Evolutionary conservation across 2,888 invertebrate genomes (phyloP), one percentile per base, ranked within the genome.

Genomic region (Oligia strigilis): DNA sequence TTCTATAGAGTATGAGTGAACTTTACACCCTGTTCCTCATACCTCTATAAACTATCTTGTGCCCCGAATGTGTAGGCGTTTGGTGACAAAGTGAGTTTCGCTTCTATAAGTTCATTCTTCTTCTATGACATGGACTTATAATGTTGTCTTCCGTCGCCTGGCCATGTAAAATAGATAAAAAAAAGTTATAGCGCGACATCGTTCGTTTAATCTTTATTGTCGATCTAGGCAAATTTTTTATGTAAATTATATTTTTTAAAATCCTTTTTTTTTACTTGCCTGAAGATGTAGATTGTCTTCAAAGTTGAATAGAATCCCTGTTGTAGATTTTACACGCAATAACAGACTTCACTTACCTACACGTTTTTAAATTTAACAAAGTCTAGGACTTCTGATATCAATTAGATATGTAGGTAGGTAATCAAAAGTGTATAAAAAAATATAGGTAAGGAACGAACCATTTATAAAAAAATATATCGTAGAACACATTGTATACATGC

Each of bases 141-240:
- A 40, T 40, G 1, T 46, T 36, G 14, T 52, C 4, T 36, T 66
- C 23, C 9, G 11, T 43, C 66, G 23, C 43, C 19, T 60, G 23
- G 8, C 46, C 55, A n/a, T 67, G 17, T 65, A 5, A 17, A 46
- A 6, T 67, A 55, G 1, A 65, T 19, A 43, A 29, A 77, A 80
- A 40, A n/a, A 55, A 75, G 19, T 43, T 43, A n/a, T 52, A n/a
- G 14, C 52, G 9, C 52, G 52, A 40, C 11, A 55, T 69, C 36
- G 5, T 17, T 75, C 13, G 43, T 40, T 11, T 4, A 23, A 75
- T 75, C n/a, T 67, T 23, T 14, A 75, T 75, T 72, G 43, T 75
- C 3, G 14, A 43, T 73, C 0, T 40, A 66, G 0, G 17, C 11
- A 72, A 17, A 4, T 4, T 49, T 66, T 58, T 49, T 29, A 19